Percentiles rank a stretch among this genome's conserved stretches.
Evolutionary conservation across 2,797 vertebrate species (phyloP).

Genomic region (Spinibarbus caldwelli): DNA sequence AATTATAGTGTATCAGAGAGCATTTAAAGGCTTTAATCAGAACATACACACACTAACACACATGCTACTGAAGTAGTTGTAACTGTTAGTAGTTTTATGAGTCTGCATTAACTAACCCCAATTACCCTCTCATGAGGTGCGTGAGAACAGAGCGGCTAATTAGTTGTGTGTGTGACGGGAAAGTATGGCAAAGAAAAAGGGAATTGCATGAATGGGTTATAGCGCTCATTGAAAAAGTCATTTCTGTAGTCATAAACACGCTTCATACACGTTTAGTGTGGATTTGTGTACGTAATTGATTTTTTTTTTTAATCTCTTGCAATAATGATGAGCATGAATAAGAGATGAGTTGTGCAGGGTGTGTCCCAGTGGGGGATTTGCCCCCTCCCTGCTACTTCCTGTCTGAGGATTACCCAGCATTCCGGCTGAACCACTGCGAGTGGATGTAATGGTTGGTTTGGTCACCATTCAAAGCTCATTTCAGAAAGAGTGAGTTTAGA

Average conservation of each 20-base stretch:
- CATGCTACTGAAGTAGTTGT: slow-evolving; percentile 57
- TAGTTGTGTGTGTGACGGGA: slow-evolving; percentile 62
- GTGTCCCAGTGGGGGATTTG: slow-evolving; percentile 72
- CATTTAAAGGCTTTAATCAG: slow-evolving; percentile 60
- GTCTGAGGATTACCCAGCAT: slow-evolving; percentile 80
- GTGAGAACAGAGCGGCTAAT: slow-evolving; percentile 78
- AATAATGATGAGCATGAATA: slow-evolving; percentile 85
- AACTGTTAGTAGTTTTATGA: slow-evolving; percentile 60
- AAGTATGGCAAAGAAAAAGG: slow-evolving; percentile 45
- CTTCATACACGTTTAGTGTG: slow-evolving; percentile 19
- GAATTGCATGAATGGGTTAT: slow-evolving; percentile 57
- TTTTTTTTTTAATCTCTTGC: slow-evolving; percentile 66
- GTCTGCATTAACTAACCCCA: slow-evolving; percentile 68
- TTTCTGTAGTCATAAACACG: slow-evolving; percentile 15
- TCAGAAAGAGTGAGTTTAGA: slow-evolving; percentile 8
- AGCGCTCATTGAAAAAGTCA: slow-evolving; percentile 14
- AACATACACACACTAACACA: slow-evolving; percentile 53
- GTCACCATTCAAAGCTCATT: slow-evolving; percentile 5
- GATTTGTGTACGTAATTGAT: slow-evolving; percentile 51
- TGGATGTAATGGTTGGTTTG: slow-evolving; percentile 21
- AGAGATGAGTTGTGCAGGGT: slow-evolving; percentile 77
- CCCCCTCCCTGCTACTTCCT: slow-evolving; percentile 79
- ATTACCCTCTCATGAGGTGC: slow-evolving; percentile 70
- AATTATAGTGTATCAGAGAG: slow-evolving; percentile 58
- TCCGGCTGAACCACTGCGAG: slow-evolving; percentile 56